Evolutionary conservation across 2,888 invertebrate genomes (phyloP).

Genomic region (Brachycybe producta): DNA sequence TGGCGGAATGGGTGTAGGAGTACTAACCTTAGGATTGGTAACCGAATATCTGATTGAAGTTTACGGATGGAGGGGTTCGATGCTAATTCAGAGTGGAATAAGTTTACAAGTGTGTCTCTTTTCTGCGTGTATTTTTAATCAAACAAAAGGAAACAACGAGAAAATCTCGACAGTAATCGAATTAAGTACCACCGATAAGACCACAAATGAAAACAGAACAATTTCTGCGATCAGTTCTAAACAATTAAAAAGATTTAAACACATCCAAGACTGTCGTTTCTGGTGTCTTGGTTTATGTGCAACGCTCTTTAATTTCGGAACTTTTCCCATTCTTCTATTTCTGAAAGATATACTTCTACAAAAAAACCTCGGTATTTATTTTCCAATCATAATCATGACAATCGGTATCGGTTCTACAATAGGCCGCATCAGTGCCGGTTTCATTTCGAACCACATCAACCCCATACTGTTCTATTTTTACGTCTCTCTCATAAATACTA

Average conservation of each 20-base stretch:
- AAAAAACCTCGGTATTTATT: not conserved
- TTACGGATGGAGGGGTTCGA: conserved; percentile 9
- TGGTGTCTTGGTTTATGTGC: not conserved
- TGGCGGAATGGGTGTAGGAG: not conserved
- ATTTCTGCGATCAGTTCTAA: not conserved
- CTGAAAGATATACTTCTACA: not conserved
- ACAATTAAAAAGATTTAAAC: not conserved
- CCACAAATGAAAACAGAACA: not conserved
- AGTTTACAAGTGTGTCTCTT: not conserved
- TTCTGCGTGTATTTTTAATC: not conserved
- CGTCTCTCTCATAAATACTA: not conserved
- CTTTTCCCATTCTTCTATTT: not conserved
- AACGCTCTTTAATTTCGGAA: not conserved
- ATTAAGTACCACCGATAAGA: no score
- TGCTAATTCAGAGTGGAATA: conserved; percentile 3
- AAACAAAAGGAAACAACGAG: not conserved
- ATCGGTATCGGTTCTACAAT: not conserved
- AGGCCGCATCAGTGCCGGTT: not conserved
- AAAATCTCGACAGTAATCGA: no score
- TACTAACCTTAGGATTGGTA: conserved; percentile 8
- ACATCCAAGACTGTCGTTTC: not conserved
- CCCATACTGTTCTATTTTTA: not conserved
- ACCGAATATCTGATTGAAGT: not conserved
- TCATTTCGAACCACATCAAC: not conserved
- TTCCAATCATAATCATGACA: not conserved